Percentiles rank a stretch among this genome's conserved stretches.
Evolutionary conservation across 2,113 vertebrate genomes (phyloP).

Genomic region (Romanogobio albipinnatus): DNA sequence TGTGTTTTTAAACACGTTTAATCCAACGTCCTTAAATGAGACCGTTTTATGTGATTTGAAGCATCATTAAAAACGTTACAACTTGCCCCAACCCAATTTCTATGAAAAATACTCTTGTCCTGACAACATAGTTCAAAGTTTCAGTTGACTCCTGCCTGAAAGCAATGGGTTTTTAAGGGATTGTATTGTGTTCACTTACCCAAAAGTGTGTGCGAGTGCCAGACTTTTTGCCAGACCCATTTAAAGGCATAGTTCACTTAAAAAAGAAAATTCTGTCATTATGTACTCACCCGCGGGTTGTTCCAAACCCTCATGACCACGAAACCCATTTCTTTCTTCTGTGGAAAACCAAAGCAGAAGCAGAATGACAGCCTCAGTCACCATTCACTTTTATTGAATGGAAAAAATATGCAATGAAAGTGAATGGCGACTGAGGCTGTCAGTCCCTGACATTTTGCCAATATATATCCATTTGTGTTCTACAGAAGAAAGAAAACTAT

Average conservation of each 20-base stretch:
- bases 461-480: slow-evolving; percentile 1
- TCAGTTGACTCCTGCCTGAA: too few species aligned
- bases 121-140: too few species aligned
- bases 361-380: slow-evolving; percentile 5
- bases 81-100: too few species aligned
- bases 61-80: too few species aligned
- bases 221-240: too few species aligned
- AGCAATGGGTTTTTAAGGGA: too few species aligned
- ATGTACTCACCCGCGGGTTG: background rate
- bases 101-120: too few species aligned
- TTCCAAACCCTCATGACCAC: background rate
- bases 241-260: too few species aligned
- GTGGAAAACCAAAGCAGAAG: background rate
- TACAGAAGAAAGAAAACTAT: background rate
- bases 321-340: background rate
- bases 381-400: slow-evolving; percentile 14
- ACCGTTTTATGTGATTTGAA: too few species aligned
- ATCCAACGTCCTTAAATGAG: background rate
- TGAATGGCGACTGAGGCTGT: background rate
- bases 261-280: background rate
- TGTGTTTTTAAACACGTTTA: background rate
- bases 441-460: background rate
- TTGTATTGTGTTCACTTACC: too few species aligned
- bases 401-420: background rate
- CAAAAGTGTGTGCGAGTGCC: too few species aligned